These are phyloP conservation scores for Drosophila conformis DNA, from an alignment of 2,888 invertebrate genomes.

Conservation along the genomic window DNA sequence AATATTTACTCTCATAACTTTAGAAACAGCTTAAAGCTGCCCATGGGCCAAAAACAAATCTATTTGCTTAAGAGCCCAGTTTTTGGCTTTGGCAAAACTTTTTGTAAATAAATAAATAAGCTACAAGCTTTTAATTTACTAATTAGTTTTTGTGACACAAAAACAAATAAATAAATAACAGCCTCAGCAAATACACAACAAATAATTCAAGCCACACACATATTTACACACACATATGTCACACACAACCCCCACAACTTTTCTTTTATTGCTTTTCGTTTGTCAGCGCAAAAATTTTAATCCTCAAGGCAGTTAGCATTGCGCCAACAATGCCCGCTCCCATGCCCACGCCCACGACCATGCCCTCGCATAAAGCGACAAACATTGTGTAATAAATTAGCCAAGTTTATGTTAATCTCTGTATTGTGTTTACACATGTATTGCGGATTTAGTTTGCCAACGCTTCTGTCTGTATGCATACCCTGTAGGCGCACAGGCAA, in stretches of 20 bases:
- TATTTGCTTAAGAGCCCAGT: conserved; percentile 7
- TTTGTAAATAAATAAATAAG: conserved; percentile 15
- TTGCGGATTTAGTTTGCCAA: conserved; percentile 63
- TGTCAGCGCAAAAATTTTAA: conserved; percentile 54
- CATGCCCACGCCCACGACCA: conserved; percentile 14
- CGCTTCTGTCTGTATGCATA: neutral
- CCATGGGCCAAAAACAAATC: neutral
- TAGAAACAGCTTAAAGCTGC: neutral
- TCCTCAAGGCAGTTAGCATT: conserved; percentile 37
- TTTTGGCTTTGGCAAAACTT: conserved; percentile 1
- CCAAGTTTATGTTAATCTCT: conserved; percentile 67
- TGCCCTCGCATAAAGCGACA: conserved; percentile 43
- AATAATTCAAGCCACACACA: conserved; percentile 14
- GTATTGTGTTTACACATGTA: conserved; percentile 69
- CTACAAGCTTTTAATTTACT: conserved; percentile 50
- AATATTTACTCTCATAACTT: too few species aligned
- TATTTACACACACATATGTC: neutral
- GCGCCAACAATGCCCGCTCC: neutral
- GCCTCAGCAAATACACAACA: conserved; percentile 15
- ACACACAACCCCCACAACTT: neutral
- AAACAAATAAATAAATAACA: conserved; percentile 45
- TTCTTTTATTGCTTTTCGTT: conserved; percentile 34
- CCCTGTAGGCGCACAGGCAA: neutral
- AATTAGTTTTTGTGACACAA: conserved; percentile 38
- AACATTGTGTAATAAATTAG: conserved; percentile 65